Percentiles rank a stretch among this genome's conserved stretches.
phyloP scores from a whole-genome alignment of 2,797 vertebrate species.

The Varecia variegata region DNA sequence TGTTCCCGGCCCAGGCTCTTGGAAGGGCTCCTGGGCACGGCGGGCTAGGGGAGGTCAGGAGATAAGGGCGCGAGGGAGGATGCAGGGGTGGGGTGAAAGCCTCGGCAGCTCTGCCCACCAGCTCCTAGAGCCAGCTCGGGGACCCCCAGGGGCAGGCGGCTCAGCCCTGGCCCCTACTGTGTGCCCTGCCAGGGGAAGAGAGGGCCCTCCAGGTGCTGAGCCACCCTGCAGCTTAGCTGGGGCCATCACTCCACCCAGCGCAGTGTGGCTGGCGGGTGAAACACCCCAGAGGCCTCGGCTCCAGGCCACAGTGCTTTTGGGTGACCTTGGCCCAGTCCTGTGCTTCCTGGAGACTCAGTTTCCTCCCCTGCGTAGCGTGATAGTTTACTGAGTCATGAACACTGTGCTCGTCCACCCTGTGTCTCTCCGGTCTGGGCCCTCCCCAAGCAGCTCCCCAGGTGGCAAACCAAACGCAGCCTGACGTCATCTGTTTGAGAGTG shows the following conservation, averaged over 20 bases:
- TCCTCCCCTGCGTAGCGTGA: neutral
- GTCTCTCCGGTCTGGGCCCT: neutral
- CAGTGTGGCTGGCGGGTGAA: neutral
- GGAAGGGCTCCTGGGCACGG: constrained; percentile 60
- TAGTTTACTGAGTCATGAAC: neutral
- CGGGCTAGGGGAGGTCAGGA: neutral
- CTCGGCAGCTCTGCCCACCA: neutral
- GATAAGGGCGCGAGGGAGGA: neutral
- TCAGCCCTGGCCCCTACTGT: neutral
- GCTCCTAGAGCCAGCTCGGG: neutral
- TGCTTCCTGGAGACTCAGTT: neutral
- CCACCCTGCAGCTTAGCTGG: neutral
- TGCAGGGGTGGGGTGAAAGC: neutral
- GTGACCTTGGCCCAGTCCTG: neutral
- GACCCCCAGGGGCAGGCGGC: neutral
- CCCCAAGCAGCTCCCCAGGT: neutral
- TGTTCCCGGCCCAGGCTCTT: neutral
- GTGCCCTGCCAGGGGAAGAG: neutral
- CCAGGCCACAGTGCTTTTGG: neutral
- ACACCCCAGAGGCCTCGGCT: neutral
- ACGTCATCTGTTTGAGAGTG: neutral
- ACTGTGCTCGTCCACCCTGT: neutral
- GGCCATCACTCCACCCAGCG: neutral
- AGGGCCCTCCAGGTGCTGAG: neutral
- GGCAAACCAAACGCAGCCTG: neutral